Percentiles rank a stretch among this genome's conserved stretches.
These are phyloP conservation scores for Rhabditophanes sp. DNA, from an alignment of 2,888 invertebrate species.

Conservation along the genomic window DNA sequence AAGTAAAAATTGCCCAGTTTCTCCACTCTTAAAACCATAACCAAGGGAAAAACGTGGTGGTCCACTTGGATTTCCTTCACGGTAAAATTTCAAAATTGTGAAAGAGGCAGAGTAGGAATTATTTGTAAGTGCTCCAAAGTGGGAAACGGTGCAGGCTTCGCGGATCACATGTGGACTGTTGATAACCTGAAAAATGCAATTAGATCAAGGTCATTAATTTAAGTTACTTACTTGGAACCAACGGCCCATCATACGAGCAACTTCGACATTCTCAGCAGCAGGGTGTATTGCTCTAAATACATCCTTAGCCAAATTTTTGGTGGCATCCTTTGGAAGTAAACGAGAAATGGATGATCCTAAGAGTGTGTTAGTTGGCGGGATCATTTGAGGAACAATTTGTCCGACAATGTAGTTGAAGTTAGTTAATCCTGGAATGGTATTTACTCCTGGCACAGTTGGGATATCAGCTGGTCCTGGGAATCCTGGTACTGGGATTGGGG, in stretches of 20 bases:
- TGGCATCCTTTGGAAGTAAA: slow-evolving; percentile 42
- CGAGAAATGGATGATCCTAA: slow-evolving; percentile 43
- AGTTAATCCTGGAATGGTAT: slow-evolving; percentile 44
- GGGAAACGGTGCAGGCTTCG: slow-evolving; percentile 44
- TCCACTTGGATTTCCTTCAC: slow-evolving; percentile 44
- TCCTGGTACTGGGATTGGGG: slow-evolving; percentile 37
- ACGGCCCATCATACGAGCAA: slow-evolving; percentile 44
- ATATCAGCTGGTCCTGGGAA: slow-evolving; percentile 40
- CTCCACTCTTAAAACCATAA: slow-evolving; percentile 44
- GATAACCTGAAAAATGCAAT: slow-evolving; percentile 31
- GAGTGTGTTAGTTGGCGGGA: slow-evolving; percentile 43
- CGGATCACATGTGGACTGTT: slow-evolving; percentile 44
- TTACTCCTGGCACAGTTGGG: slow-evolving; percentile 44
- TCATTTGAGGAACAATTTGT: slow-evolving; percentile 44
- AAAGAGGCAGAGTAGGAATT: slow-evolving; percentile 44
- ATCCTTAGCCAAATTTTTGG: slow-evolving; percentile 44
- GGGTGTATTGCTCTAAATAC: slow-evolving; percentile 43
- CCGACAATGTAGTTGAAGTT: slow-evolving; percentile 45
- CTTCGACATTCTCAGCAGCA: slow-evolving; percentile 43
- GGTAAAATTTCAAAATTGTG: slow-evolving; percentile 44
- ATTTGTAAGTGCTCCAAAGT: slow-evolving; percentile 45
- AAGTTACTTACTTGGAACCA: slow-evolving; percentile 41
- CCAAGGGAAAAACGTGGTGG: slow-evolving; percentile 44
- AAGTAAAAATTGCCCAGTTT: slow-evolving; percentile 44
- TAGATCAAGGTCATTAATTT: slow-evolving; percentile 4